A percentile compares a stretch with the other conserved stretches of the same genome.
These are phyloP conservation scores for Cantharis nigra DNA, from an alignment of 2,888 invertebrate species.

Conservation along the genomic window DNA sequence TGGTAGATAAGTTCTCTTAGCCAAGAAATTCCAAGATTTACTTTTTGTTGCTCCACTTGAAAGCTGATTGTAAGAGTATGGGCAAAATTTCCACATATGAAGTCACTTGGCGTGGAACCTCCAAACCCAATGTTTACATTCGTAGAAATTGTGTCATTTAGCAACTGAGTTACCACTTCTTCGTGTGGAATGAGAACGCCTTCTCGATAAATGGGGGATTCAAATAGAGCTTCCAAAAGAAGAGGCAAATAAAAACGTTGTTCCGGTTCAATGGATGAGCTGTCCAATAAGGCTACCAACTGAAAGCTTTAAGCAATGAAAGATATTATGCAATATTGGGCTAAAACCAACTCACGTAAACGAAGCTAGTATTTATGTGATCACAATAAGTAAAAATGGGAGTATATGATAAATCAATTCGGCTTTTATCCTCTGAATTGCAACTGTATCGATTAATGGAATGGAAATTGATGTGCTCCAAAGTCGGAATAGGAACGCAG, in stretches of 20 bases:
- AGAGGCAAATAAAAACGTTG: constrained; percentile 76
- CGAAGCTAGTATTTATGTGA: constrained; percentile 80
- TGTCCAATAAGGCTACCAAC: constrained; percentile 77
- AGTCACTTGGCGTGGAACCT: constrained; percentile 56
- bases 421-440: constrained; percentile 54
- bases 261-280: constrained; percentile 61
- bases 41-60: constrained; percentile 79
- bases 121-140: constrained; percentile 68
- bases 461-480: constrained; percentile 73
- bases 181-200: constrained; percentile 64
- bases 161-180: constrained; percentile 77
- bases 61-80: constrained; percentile 68
- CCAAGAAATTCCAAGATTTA: constrained; percentile 75
- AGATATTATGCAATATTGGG: neutral
- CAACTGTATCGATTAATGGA: constrained; percentile 56
- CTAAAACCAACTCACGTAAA: constrained; percentile 68
- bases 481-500: constrained; percentile 76
- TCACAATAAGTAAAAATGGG: constrained; percentile 80
- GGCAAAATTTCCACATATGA: constrained; percentile 75
- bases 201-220: constrained; percentile 71
- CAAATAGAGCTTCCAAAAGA: constrained; percentile 73
- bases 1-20: constrained; percentile 75
- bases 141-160: constrained; percentile 72
- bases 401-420: constrained; percentile 64
- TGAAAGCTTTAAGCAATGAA: constrained; percentile 51